Evolutionary conservation across 2,113 vertebrate genomes (phyloP), one percentile per base, ranked within the genome.

Genomic region (Tychaedon coryphoeus): DNA sequence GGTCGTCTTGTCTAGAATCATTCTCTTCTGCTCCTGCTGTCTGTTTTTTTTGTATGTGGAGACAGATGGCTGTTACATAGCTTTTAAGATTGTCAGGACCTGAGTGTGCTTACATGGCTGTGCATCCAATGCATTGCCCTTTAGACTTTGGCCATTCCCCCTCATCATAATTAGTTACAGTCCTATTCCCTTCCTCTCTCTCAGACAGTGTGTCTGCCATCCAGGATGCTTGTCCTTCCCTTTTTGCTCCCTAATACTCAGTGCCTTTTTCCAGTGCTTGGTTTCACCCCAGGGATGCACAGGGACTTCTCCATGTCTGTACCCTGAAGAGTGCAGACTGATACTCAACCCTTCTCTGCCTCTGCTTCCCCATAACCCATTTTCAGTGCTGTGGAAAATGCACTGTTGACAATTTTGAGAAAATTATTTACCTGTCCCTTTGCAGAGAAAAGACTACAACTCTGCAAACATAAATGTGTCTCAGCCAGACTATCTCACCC

Each of bases 391-490:
- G 34, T 74, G 29, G 48, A 83, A 83, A 61, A 51, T 1, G 7
- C 20, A 34, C 8, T 14, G 19, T 29, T 80, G 34, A 47, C 2
- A 2, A 4, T 70, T 62, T 31, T 33, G 20, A 51, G 22, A 62
- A 72, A 88, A 42, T 72, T 13, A 47, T 19, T 86, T 83, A 25
- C 17, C 19, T 77, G 24, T 58, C 22, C 51, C 20, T 86, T 70
- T 62, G 60, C 38, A 86, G 56, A 57, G 31, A 15, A 42, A 70
- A 77, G 47, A 62, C 33, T 73, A 7, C 17, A 86, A 12, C n/a
- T 86, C 42, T 25, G 8, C 20, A 45, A 67, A n/a, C 15, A 6
- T 1, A 1, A 10, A 7, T 0, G 0, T 70, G 42, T n/a, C 50
- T 92, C 28, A 69, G 66, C 14, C 45, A 73, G 57, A 26, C 43